phyloP scores from a whole-genome alignment of 2,797 vertebrate species.

The Halcyon leucocephala region DNA sequence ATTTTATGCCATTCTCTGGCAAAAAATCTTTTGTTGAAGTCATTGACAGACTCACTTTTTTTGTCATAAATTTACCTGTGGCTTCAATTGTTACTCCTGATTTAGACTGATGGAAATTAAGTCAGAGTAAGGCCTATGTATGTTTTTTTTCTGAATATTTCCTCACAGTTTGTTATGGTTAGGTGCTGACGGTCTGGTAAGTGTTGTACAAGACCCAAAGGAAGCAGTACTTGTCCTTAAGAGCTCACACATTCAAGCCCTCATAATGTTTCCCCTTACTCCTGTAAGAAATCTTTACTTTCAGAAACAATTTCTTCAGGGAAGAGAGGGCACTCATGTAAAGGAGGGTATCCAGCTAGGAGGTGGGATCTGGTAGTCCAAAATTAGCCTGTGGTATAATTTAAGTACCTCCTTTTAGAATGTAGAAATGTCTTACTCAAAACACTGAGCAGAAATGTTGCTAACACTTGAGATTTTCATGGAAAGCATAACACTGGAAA shows the following conservation, averaged over 20 bases:
- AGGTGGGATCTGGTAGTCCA: neutral
- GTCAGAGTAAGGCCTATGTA: neutral
- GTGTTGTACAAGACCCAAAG: neutral
- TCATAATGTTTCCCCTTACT: neutral
- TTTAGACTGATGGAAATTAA: neutral
- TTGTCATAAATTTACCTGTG: neutral
- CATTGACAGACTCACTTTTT: neutral
- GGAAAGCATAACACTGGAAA: neutral
- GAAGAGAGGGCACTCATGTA: neutral
- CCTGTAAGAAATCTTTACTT: neutral
- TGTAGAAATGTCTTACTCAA: neutral
- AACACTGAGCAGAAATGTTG: neutral
- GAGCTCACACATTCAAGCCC: neutral
- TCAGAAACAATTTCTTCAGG: neutral
- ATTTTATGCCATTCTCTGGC: neutral
- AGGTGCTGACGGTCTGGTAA: constrained; percentile 11
- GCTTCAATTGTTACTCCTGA: neutral
- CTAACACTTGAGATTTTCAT: neutral
- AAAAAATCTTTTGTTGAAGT: constrained; percentile 14
- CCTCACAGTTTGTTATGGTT: neutral
- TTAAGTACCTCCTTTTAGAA: neutral
- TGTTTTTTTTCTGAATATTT: neutral
- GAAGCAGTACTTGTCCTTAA: neutral
- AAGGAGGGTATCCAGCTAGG: neutral
- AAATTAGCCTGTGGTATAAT: neutral